Percentiles rank a stretch among this genome's conserved stretches.
These are phyloP conservation scores for Cryptosula pallasiana DNA, from an alignment of 2,888 invertebrate genomes.

Conservation along the genomic window DNA sequence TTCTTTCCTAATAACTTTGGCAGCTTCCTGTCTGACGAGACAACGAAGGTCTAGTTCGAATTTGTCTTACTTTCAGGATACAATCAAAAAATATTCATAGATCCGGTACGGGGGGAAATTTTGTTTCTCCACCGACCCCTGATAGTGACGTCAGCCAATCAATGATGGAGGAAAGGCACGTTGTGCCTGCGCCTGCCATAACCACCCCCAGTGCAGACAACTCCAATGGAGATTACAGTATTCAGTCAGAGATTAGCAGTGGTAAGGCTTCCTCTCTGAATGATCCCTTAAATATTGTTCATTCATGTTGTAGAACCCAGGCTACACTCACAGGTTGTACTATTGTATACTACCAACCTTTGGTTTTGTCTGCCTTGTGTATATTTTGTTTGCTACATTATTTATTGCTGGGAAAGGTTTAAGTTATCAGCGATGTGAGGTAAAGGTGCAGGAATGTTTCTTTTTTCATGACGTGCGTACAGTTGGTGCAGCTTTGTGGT, in stretches of 20 bases:
- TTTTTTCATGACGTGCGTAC: too few species aligned
- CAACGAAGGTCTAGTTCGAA: too few species aligned
- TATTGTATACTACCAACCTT: neutral
- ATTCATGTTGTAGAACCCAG: conserved; percentile 6
- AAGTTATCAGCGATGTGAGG: too few species aligned
- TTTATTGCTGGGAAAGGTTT: too few species aligned
- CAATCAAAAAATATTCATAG: conserved; percentile 10
- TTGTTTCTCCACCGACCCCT: neutral
- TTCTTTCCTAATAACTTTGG: too few species aligned
- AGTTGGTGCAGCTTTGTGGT: too few species aligned
- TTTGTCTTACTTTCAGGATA: neutral
- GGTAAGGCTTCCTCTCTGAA: neutral
- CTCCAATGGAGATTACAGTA: neutral
- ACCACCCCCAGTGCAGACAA: neutral
- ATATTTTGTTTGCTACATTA: too few species aligned
- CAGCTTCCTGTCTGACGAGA: too few species aligned
- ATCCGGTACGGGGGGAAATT: neutral
- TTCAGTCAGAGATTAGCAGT: conserved; percentile 14
- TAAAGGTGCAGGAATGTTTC: too few species aligned
- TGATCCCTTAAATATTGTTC: neutral
- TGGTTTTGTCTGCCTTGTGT: neutral
- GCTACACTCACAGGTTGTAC: conserved; percentile 12
- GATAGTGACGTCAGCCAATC: neutral
- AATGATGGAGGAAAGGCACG: too few species aligned
- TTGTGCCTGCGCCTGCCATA: neutral